Base-by-base conservation (phyloP, 2,113 vertebrate genomes). In the Stictonetta naevosa region DNA sequence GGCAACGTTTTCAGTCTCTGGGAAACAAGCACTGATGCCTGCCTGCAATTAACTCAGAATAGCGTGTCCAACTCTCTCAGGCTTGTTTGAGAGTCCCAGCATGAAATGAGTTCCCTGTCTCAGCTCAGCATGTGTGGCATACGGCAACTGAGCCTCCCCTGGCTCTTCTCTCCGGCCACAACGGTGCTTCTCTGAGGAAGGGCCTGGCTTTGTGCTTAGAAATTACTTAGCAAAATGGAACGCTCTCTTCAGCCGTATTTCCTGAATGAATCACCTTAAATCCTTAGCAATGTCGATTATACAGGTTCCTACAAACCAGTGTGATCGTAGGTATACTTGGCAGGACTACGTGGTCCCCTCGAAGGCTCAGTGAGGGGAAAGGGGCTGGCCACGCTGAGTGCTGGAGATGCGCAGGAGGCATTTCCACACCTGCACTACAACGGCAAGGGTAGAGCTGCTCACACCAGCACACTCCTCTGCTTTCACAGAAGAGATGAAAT, bases 401-500 rank as follows among this genome's bases (percentile, higher is more conserved):
- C 31, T 77, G 58, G 10, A 7, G 5, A 42, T 31, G 13, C 80
- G 36, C 36, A 58, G 64, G 10, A 75, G 33, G 58, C 31, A 1
- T 64, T 90, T 79, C 64, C 55, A 67, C 55, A 91, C 78, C 67
- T 94, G 44, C 25, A 3, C 26, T 19, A n/a, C 29, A 77, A 74
- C 7, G 31, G 31, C n/a, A 38, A 90, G 75, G 55, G 78, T 56
- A n/a, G 46, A 84, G 55, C 25, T 50, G 56, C 48, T 80, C 53
- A n/a, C 8, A 16, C 1, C 3, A 60, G 36, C 46, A 72, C 71
- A 76, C 77, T 50, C 52, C 42, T 91, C 42, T 74, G n/a, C 74
- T 92, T 90, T 88, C 63, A 40, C 44, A 67, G 55, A 95, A 78
- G 69, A 91, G 66, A 63, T 58, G 66, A 78, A 93, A 92, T 96